Conservation (phyloP, 2,888 invertebrate species). For the Drosophila greeni region DNA sequence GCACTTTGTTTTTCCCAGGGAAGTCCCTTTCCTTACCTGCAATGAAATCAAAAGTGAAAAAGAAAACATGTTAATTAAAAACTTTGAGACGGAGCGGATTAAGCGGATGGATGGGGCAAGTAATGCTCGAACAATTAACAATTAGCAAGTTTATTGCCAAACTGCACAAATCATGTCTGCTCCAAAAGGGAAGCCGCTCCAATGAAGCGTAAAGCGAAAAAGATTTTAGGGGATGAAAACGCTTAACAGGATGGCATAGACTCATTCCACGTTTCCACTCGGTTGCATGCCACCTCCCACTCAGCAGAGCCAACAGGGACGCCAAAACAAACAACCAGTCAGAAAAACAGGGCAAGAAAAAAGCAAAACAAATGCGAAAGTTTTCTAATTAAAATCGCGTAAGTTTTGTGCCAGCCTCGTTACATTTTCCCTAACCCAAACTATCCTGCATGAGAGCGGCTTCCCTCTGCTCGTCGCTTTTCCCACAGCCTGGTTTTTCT, state of each 20-base stretch:
- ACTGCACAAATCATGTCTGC: conserved; percentile 58
- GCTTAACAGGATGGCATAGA: conserved; percentile 1
- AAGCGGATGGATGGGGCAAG: conserved; percentile 8
- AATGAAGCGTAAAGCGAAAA: conserved; percentile 28
- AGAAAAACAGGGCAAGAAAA: conserved; percentile 18
- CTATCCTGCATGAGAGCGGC: conserved; percentile 30
- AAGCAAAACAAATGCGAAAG: conserved; percentile 54
- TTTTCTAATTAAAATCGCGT: conserved; percentile 68
- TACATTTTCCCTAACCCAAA: conserved; percentile 34
- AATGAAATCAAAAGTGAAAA: conserved; percentile 52
- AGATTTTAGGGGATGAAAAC: conserved; percentile 4
- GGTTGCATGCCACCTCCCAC: not conserved
- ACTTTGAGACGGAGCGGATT: conserved; percentile 19
- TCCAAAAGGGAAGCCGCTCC: conserved; percentile 25
- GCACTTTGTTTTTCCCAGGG: conserved; percentile 2
- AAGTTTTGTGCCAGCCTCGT: conserved; percentile 48
- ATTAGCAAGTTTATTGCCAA: conserved; percentile 59
- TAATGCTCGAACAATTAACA: conserved; percentile 45
- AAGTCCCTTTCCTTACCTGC: conserved; percentile 54
- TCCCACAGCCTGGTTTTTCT: conserved; percentile 4
- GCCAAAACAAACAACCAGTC: conserved; percentile 7
- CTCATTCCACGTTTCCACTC: conserved; percentile 16
- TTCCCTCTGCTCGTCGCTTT: not conserved
- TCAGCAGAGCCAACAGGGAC: not conserved
- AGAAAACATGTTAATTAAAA: conserved; percentile 64